Base-by-base conservation (phyloP, 2,797 vertebrate species). In the Eulemur rubriventer region DNA sequence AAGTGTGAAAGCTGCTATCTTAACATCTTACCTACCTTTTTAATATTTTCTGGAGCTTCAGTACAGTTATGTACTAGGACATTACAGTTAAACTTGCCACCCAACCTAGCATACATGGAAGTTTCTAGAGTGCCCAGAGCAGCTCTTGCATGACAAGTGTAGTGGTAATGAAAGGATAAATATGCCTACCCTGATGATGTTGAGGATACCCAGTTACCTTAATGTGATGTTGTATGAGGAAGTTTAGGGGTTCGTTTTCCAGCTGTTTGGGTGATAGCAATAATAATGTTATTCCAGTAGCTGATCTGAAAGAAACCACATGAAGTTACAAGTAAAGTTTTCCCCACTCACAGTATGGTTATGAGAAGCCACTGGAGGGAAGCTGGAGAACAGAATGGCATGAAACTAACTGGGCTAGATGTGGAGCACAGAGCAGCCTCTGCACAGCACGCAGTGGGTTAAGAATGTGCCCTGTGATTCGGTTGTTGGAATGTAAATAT, bases 401-500 rank as follows among this genome's bases (percentile, higher is more conserved):
- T 9, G 16, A 28, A 24, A n/a, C 12, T 67, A 1, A 3, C 50
- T 12, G 12, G 75, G 30, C 33, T 76, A 12, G 35, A 17, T 46
- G 78, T n/a, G 3, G 46, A 46, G 4, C 18, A 13, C 1, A 1
- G 4, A 33, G n/a, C 1, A 41, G 18, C 57, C 52, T n/a, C 24
- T 0, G 7, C 17, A 33, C 46, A 7, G 4, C 50, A 20, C 5
- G 2, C 14, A 0, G 7, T 65, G n/a, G 35, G 26, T n/a, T 57
- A 43, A 67, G 14, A 79, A n/a, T 14, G 6, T 0, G 0, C 61
- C 2, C 38, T 11, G 0, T 16, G 26, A 43, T 26, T 17, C 28
- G 61, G 20, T 26, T 16, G 9, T 33, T 48, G 20, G 50, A 26
- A 24, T 43, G 73, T 35, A 38, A 48, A 26, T 9, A 0, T 11